Conservation (phyloP, 2,113 vertebrate genomes). For the Sphyrna mokarran region DNA sequence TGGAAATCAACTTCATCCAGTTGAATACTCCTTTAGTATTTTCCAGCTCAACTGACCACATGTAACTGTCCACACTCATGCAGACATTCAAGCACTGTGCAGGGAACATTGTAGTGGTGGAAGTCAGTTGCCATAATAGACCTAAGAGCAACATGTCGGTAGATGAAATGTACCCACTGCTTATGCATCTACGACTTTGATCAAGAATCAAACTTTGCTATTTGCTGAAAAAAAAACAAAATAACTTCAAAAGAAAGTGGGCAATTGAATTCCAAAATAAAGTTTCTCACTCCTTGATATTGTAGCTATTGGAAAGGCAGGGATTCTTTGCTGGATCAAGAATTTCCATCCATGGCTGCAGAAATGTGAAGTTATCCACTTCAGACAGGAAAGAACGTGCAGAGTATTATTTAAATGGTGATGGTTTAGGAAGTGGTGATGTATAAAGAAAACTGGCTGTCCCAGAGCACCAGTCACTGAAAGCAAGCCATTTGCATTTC, state of each 20-base stretch:
- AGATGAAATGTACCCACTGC: neutral
- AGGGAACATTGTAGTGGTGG: neutral
- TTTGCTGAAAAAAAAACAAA: neutral
- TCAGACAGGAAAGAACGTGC: too few species aligned
- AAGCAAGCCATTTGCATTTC: too few species aligned
- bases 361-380: too few species aligned
- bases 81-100: neutral
- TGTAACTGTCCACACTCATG: neutral
- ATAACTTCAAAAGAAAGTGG: neutral
- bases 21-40: neutral
- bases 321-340: neutral
- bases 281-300: neutral
- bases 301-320: neutral
- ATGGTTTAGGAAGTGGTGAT: too few species aligned
- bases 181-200: neutral
- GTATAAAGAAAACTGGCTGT: too few species aligned
- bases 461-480: too few species aligned
- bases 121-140: neutral
- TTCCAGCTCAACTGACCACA: neutral
- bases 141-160: neutral
- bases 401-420: too few species aligned
- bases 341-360: neutral
- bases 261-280: neutral
- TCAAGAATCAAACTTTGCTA: neutral
- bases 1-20: constrained; percentile 18